phyloP scores from a whole-genome alignment of 2,888 invertebrate genomes.

The Lithophane semibrunnea region DNA sequence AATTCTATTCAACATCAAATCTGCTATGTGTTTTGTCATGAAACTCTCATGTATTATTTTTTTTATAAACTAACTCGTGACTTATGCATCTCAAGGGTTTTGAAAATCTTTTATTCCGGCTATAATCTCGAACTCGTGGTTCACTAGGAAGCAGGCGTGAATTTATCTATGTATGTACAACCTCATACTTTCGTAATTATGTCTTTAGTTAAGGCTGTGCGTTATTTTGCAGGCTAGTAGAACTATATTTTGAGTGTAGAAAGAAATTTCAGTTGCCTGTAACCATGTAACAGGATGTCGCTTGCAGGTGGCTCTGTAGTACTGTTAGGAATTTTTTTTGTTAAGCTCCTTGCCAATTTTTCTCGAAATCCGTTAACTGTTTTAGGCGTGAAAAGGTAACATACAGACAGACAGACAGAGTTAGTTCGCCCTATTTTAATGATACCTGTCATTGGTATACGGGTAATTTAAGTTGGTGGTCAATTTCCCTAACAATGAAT shows the following conservation, averaged over 20 bases:
- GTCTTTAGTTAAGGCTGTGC: not conserved
- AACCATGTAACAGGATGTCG: not conserved
- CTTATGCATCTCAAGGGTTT: not conserved
- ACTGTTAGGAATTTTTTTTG: not conserved
- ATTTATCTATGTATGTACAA: not conserved
- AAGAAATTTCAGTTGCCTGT: not conserved
- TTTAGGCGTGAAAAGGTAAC: too few species aligned
- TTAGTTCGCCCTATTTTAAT: not conserved
- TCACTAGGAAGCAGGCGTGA: not conserved
- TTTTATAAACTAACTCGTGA: not conserved
- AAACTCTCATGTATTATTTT: slow-evolving; percentile 17
- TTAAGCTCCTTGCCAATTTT: too few species aligned
- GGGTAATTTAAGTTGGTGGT: not conserved
- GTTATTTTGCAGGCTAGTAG: not conserved
- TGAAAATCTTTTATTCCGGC: not conserved
- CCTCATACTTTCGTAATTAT: not conserved
- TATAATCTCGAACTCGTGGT: not conserved
- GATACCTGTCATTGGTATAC: too few species aligned
- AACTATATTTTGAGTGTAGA: not conserved
- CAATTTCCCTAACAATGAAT: not conserved
- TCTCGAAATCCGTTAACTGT: too few species aligned
- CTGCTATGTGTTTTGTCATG: slow-evolving; percentile 21
- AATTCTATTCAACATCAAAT: slow-evolving; percentile 31
- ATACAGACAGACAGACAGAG: too few species aligned
- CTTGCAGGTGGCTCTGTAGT: not conserved